Conservation (phyloP, 1,140 invertebrate species). For the Ruditapes philippinarum region DNA sequence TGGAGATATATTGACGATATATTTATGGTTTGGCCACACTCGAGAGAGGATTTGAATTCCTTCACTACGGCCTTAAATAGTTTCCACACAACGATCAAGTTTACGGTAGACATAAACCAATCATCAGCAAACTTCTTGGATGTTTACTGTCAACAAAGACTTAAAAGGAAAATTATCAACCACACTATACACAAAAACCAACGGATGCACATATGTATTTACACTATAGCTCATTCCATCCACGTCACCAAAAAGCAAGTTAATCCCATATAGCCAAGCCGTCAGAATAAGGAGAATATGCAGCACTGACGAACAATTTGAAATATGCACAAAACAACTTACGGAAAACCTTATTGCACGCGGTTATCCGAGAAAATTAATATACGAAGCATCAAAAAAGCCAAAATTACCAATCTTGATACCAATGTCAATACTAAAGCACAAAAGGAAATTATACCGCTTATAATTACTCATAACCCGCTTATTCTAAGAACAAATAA, state of each 20-base stretch:
- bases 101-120: too few relatives aligned
- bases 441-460: too few relatives aligned
- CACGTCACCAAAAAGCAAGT: neutral
- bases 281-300: neutral
- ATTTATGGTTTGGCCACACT: slow-evolving; percentile 23
- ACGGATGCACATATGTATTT: neutral
- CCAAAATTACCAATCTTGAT: too few relatives aligned
- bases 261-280: neutral
- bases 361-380: neutral
- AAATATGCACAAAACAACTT: neutral
- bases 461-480: too few relatives aligned
- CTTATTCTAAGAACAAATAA: neutral
- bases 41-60: neutral
- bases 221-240: neutral
- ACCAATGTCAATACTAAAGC: too few relatives aligned
- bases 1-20: slow-evolving; percentile 39
- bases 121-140: too few relatives aligned
- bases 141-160: too few relatives aligned
- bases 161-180: too few relatives aligned
- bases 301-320: neutral
- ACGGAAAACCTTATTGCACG: neutral
- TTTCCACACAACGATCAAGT: too few relatives aligned
- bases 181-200: neutral
- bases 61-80: neutral
- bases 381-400: too few relatives aligned